Conservation (phyloP, 2,797 vertebrate species). For the Rhinella marina region DNA sequence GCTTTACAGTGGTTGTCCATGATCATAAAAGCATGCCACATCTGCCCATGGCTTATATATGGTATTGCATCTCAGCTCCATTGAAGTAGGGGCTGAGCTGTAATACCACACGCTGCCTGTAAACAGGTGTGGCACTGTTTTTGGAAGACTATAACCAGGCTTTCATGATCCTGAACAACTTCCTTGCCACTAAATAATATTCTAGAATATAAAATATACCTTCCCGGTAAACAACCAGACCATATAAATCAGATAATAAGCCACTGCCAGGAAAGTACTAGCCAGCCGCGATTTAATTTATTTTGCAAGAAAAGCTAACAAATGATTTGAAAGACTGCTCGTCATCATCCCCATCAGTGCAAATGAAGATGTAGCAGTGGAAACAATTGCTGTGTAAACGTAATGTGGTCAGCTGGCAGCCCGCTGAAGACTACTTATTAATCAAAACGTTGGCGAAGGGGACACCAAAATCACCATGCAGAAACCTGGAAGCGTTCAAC, state of each 20-base stretch:
- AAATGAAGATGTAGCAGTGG: slow-evolving; percentile 61
- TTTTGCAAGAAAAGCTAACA: slow-evolving; percentile 36
- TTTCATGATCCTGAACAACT: too few relatives aligned
- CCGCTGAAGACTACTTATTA: slow-evolving; percentile 63
- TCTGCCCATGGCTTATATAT: too few relatives aligned
- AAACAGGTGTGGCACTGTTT: too few relatives aligned
- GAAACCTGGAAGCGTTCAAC: slow-evolving; percentile 60
- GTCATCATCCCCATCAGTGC: slow-evolving; percentile 54
- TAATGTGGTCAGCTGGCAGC: slow-evolving; percentile 61
- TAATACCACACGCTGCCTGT: too few relatives aligned
- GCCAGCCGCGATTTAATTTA: slow-evolving; percentile 21
- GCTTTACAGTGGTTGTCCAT: too few relatives aligned
- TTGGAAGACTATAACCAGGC: too few relatives aligned
- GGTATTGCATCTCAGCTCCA: too few relatives aligned
- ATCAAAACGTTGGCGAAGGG: slow-evolving; percentile 62
- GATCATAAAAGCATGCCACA: too few relatives aligned
- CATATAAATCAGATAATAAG: slow-evolving; percentile 18
- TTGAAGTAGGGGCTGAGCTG: too few relatives aligned
- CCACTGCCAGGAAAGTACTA: slow-evolving; percentile 22
- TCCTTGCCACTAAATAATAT: not conserved
- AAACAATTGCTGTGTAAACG: slow-evolving; percentile 59
- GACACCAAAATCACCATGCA: slow-evolving; percentile 59
- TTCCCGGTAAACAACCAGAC: not conserved
- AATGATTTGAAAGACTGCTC: slow-evolving; percentile 46
- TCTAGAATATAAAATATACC: not conserved